Evolutionary conservation across 2,113 vertebrate species (phyloP).

Genomic region (Larimichthys crocea): DNA sequence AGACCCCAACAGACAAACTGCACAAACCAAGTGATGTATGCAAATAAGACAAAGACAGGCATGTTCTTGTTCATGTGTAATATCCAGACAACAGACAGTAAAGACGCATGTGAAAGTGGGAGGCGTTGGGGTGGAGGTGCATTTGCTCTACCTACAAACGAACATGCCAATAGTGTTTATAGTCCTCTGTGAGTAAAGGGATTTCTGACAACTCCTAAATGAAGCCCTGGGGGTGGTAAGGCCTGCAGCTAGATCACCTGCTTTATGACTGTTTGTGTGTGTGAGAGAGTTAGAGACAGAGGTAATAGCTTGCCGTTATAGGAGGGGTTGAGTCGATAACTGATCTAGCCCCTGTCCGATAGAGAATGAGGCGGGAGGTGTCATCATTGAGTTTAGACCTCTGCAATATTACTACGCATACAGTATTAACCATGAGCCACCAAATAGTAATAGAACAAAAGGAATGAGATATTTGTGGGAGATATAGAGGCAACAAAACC

Average conservation of each 20-base stretch:
- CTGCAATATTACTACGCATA: neutral
- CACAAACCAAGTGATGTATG: conserved; percentile 46
- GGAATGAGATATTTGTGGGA: conserved; percentile 7
- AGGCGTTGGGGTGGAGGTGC: conserved; percentile 10
- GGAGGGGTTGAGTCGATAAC: conserved; percentile 71
- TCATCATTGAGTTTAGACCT: conserved; percentile 29
- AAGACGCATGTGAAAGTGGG: conserved; percentile 24
- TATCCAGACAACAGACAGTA: neutral
- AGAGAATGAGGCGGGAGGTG: conserved; percentile 39
- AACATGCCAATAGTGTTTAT: conserved; percentile 71
- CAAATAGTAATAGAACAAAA: neutral
- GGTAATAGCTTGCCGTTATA: conserved; percentile 69
- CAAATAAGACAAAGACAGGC: conserved; percentile 59
- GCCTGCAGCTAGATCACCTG: conserved; percentile 57
- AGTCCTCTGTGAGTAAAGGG: conserved; percentile 70
- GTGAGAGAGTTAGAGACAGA: conserved; percentile 46
- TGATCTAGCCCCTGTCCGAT: conserved; percentile 59
- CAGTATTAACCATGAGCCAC: neutral
- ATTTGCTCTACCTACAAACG: conserved; percentile 59
- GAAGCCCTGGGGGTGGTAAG: conserved; percentile 64
- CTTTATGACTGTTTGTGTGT: conserved; percentile 63
- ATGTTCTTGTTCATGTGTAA: conserved; percentile 52
- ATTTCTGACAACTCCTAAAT: conserved; percentile 82
- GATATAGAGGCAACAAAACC: neutral
- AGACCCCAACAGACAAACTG: conserved; percentile 58